Percentiles rank a stretch among this genome's conserved stretches.
Conservation (phyloP, 1,140 invertebrate species). For the Tetragnatha versicolor region DNA sequence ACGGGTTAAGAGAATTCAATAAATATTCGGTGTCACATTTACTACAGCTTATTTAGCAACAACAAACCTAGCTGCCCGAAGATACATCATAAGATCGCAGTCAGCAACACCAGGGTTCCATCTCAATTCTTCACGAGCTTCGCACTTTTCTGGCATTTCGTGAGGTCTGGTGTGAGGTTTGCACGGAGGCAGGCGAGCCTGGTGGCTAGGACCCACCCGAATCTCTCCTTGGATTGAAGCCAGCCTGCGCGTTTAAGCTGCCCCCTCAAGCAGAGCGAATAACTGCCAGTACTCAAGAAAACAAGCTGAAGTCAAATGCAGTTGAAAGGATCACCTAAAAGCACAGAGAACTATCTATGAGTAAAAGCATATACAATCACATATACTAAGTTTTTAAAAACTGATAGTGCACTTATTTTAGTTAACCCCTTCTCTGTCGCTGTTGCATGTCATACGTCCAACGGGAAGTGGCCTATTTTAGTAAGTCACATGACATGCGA, state of each 20-base stretch:
- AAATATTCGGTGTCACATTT: no score
- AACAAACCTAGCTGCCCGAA: conserved; percentile 86
- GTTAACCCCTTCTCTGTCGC: no score
- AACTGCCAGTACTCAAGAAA: neutral
- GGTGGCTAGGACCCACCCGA: conserved; percentile 91
- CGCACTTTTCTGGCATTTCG: conserved; percentile 77
- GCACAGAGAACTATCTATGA: neutral
- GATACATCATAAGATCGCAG: conserved; percentile 95
- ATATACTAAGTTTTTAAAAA: no score
- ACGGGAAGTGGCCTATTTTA: no score
- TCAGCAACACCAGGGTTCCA: conserved; percentile 92
- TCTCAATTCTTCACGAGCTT: conserved; percentile 84
- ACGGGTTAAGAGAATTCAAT: no score
- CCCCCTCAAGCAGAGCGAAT: neutral
- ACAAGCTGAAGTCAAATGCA: neutral
- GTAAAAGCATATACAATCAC: neutral
- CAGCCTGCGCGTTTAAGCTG: conserved; percentile 64
- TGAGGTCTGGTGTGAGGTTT: conserved; percentile 71
- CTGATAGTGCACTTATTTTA: no score
- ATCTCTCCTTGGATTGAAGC: conserved; percentile 92
- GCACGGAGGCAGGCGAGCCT: conserved; percentile 82
- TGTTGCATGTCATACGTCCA: no score
- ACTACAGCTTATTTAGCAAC: no score
- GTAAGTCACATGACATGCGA: no score
- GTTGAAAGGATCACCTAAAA: neutral